Evolutionary conservation across 2,888 invertebrate species (phyloP), one percentile per base, ranked within the genome.

Genomic region (Polyommatus iphigenia): DNA sequence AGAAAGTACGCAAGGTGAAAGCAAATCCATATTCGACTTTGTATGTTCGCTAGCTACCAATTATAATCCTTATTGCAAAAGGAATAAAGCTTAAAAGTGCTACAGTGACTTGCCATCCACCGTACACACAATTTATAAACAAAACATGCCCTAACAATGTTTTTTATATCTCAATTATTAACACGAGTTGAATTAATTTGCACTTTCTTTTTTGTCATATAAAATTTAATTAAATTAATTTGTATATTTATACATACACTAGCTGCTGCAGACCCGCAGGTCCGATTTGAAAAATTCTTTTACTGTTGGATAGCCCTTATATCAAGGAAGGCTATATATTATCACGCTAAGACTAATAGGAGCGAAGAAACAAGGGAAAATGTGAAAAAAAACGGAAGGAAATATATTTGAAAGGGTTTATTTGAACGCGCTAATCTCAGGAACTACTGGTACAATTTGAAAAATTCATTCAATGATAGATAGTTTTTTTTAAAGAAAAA

Each of bases 1-100:
- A 75, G 75, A 75, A 75, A 75, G 50, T 75, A 32, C 6, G 54
- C 54, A 24, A 54, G 75, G 75, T 75, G 75, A 75, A 75, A 54
- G 75, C 46, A 75, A 67, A 75, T 54, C 29, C n/a, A 71, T 71
- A 73, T 75, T 75, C 29, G n/a, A 75, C 18, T 50, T 3, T 73
- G 10, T 67, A 32, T 5, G 6, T 8, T 20, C 62, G 24, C 24
- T 1, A 62, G 10, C 62, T 24, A 24, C 13, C 59, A 20, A 5
- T 7, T 59, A 8, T 10, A 24, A 10, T 13, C 8, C 24, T 62
- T 24, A 62, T 62, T 24, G 20, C 62, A 2, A 24, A 24, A 24
- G 62, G 2, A 20, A 24, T 62, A 62, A 62, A 24, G 62, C 24
- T 4, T 20, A 24, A 0, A 62, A 62, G 20, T 62, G 62, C 4